These are phyloP conservation scores for Cryptocephalus primarius DNA, from an alignment of 2,888 invertebrate genomes.

Conservation along the genomic window DNA sequence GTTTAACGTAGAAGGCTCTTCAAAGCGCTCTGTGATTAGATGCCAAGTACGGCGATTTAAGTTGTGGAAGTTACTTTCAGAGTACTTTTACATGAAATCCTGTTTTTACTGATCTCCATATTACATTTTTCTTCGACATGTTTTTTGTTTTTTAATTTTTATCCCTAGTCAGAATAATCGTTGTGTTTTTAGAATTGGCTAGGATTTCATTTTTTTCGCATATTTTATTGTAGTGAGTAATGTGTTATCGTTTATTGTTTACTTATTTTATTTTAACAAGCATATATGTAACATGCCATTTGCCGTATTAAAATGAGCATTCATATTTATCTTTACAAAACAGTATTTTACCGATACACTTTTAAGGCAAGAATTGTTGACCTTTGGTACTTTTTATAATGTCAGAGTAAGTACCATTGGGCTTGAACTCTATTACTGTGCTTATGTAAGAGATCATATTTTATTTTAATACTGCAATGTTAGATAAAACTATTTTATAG, in stretches of 20 bases:
- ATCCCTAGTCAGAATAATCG: constrained; percentile 37
- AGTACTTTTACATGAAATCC: constrained; percentile 28
- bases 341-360: constrained; percentile 9
- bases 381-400: too few relatives aligned
- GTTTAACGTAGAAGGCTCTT: constrained; percentile 25
- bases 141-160: constrained; percentile 26
- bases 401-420: too few relatives aligned
- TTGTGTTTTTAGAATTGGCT: constrained; percentile 32
- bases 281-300: constrained; percentile 11
- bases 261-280: constrained; percentile 18
- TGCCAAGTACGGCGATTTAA: constrained; percentile 3
- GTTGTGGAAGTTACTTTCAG: background rate
- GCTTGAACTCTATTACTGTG: too few relatives aligned
- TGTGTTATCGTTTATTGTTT: constrained; percentile 31
- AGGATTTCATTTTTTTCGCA: constrained; percentile 27
- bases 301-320: constrained; percentile 22
- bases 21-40: constrained; percentile 39
- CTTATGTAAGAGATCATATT: too few relatives aligned
- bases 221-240: constrained; percentile 22
- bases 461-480: too few relatives aligned
- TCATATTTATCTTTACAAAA: constrained; percentile 3
- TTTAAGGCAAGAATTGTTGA: background rate
- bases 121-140: constrained; percentile 19
- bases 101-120: constrained; percentile 33
- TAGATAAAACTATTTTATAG: too few relatives aligned